Conservation (phyloP, 2,113 vertebrate genomes). For the Tupaia chinensis region DNA sequence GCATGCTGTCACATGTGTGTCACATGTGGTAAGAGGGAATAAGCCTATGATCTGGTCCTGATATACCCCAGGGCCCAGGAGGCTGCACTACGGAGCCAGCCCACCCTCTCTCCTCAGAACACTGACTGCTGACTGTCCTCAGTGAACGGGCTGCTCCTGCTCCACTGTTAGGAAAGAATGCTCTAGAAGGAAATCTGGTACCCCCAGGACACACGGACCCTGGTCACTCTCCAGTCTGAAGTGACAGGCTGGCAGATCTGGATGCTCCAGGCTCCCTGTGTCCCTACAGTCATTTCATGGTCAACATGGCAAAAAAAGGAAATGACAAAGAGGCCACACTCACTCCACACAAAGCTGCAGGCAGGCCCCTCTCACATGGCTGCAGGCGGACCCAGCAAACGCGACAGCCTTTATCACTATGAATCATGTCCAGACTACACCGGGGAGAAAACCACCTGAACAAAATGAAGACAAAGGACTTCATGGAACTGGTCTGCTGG, state of each 20-base stretch:
- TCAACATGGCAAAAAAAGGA: not conserved
- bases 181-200: not conserved
- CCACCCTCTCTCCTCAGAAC: not conserved
- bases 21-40: not conserved
- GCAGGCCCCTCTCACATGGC: slow-evolving; percentile 76
- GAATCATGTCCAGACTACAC: not conserved
- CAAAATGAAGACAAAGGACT: not conserved
- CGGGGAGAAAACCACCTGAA: not conserved
- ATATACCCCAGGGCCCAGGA: not conserved
- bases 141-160: not conserved
- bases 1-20: not conserved
- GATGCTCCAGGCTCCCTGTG: not conserved
- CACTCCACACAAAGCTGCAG: slow-evolving; percentile 45
- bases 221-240: slow-evolving; percentile 45
- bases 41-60: accelerated
- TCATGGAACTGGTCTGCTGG: accelerated
- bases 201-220: slow-evolving; percentile 17
- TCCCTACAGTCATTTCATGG: slow-evolving; percentile 46
- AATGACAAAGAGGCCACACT: slow-evolving; percentile 41
- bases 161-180: not conserved
- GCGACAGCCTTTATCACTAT: slow-evolving; percentile 63
- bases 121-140: not conserved
- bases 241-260: not conserved
- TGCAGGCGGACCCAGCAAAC: slow-evolving; percentile 73
- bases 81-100: not conserved